phyloP scores from a whole-genome alignment of 2,113 vertebrate species.

The Benitochromis conjunctus region DNA sequence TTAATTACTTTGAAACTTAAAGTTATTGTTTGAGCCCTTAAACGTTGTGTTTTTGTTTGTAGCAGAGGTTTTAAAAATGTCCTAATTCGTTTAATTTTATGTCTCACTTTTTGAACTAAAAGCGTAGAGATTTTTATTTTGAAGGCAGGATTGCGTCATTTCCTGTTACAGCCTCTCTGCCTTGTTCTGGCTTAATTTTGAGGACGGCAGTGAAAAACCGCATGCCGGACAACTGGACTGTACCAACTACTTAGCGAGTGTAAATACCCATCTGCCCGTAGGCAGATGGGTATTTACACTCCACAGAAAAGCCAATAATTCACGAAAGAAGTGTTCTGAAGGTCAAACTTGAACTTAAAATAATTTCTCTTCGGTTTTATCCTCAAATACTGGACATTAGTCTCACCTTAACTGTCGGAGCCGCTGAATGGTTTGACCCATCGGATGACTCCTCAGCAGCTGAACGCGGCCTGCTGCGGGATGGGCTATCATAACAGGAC shows the following conservation, averaged over 20 bases:
- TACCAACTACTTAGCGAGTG: constrained; percentile 18
- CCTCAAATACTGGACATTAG: rapidly evolving
- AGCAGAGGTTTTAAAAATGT: background rate
- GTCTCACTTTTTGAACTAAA: background rate
- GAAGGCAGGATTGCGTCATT: background rate
- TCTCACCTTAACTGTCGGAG: background rate
- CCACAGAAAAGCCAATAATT: rapidly evolving
- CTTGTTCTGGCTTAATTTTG: background rate
- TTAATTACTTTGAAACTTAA: background rate
- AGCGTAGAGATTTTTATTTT: background rate
- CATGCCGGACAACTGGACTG: constrained; percentile 50
- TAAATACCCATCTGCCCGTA: rapidly evolving
- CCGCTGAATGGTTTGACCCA: constrained; percentile 44
- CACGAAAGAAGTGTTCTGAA: rapidly evolving
- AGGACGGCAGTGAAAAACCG: constrained; percentile 2
- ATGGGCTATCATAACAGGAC: background rate
- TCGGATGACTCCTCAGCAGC: constrained; percentile 53
- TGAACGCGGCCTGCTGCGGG: background rate
- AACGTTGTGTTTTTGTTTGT: background rate
- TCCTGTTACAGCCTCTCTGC: background rate
- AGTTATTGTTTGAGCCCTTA: background rate
- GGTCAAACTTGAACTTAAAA: rapidly evolving
- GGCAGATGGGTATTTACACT: too few relatives aligned
- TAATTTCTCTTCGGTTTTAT: rapidly evolving
- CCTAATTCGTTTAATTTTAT: background rate